Evolutionary conservation across 2,888 invertebrate genomes (phyloP).

Genomic region (Temnothorax ravouxi): DNA sequence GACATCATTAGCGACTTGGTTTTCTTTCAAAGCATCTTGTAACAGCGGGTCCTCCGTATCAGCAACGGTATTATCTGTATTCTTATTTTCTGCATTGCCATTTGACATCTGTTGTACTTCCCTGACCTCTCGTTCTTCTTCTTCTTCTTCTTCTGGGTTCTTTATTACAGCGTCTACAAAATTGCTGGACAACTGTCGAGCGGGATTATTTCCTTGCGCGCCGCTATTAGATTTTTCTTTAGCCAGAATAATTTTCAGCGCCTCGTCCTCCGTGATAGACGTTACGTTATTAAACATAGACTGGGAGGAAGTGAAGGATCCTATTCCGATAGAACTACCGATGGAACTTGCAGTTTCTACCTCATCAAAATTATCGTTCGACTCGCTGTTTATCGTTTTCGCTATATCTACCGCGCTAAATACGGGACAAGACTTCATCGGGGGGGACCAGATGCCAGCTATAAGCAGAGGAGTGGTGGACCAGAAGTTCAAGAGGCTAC

Average conservation of each 20-base stretch:
- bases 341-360: conserved; percentile 84
- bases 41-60: conserved; percentile 60
- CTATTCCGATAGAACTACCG: conserved; percentile 78
- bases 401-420: conserved; percentile 93
- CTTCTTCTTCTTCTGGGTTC: not conserved
- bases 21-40: conserved; percentile 52
- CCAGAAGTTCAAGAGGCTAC: conserved; percentile 96
- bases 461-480: conserved; percentile 93
- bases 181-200: conserved; percentile 2
- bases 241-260: conserved; percentile 90
- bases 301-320: conserved; percentile 83
- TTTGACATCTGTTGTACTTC: conserved; percentile 24
- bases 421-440: conserved; percentile 92
- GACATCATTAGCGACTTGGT: conserved; percentile 63
- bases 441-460: conserved; percentile 95
- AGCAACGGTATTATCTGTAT: conserved; percentile 61
- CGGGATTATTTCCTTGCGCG: not conserved
- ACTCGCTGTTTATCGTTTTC: conserved; percentile 87
- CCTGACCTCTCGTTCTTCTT: conserved; percentile 29
- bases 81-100: conserved; percentile 48
- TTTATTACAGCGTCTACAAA: not conserved
- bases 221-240: conserved; percentile 44
- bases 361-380: conserved; percentile 78
- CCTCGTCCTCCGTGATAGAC: conserved; percentile 90
- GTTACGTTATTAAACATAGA: conserved; percentile 80